Evolutionary conservation across 2,113 vertebrate genomes (phyloP), one percentile per base, ranked within the genome.

Genomic region (Nestor notabilis): DNA sequence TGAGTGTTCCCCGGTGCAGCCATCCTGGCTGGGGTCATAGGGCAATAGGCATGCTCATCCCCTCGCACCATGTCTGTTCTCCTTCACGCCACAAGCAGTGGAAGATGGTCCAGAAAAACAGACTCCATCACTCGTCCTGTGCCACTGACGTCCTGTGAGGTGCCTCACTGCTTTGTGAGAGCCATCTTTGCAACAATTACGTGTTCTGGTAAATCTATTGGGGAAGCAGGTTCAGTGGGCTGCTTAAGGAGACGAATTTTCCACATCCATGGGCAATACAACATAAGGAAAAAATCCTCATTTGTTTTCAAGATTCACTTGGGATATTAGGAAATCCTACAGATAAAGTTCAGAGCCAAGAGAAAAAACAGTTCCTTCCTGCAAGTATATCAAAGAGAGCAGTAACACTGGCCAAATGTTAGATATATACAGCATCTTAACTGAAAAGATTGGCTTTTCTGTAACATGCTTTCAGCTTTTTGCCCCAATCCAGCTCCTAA

Each of bases 1-100:
- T 43, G 52, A 68, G 47, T 2, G 27, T 43, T 7, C 15, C 24
- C 15, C 65, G 18, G 24, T 2, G 6, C 24, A 60, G 44, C 17
- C 20, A 3, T 28, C 28, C 31, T 29, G 31, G 10, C 31, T 1
- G 1, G 50, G 24, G 24, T 60, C 66, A 12, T 19, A 49, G 50
- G 35, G 35, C 85, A 39, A 1, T 2, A 61, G 65, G 11, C 7
- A 35, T 3, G 13, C 17, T 53, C 43, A 8, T 25, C 31, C 5
- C 18, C 61, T 27, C 52, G 43, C 15, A 28, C 29, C 0, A 1
- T 10, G 47, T 19, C 80, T 1, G 0, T 52, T 6, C 3, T 58
- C 28, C 31, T 46, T 49, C 37, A 66, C 72, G 55, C 64, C 76
- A 27, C 2, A 11, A 50, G 50, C 37, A 43, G 28, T 18, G 77